These are phyloP conservation scores for Philonicus albiceps DNA, from an alignment of 2,888 invertebrate species.

Conservation along the genomic window DNA sequence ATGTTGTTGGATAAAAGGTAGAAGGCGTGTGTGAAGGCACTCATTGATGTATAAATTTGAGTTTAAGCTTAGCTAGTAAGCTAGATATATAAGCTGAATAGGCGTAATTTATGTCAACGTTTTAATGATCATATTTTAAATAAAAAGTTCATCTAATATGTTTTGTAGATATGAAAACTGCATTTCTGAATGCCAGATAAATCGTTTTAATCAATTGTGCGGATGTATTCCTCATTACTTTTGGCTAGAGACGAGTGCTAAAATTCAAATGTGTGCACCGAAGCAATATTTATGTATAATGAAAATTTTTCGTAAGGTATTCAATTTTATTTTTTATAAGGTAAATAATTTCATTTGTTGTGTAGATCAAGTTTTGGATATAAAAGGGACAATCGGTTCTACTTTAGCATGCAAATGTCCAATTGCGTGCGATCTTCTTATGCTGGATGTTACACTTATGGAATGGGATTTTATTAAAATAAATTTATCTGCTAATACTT, in stretches of 20 bases:
- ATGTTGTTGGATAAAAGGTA: too few species aligned
- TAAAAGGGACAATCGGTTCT: background rate
- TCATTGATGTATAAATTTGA: too few species aligned
- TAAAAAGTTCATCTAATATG: background rate
- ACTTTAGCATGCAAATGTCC: slow-evolving; percentile 7
- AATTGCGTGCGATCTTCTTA: slow-evolving; percentile 12
- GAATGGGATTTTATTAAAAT: background rate
- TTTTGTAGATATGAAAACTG: slow-evolving; percentile 43
- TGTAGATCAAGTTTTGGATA: background rate
- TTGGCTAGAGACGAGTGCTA: background rate
- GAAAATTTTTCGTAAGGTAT: background rate
- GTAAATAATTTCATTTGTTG: background rate
- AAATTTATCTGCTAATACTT: background rate
- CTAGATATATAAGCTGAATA: too few species aligned
- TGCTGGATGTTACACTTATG: background rate
- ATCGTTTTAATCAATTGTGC: slow-evolving; percentile 24
- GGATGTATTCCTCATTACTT: slow-evolving; percentile 44
- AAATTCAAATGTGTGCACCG: background rate
- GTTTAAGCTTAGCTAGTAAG: too few species aligned
- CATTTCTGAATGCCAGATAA: slow-evolving; percentile 42
- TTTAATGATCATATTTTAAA: background rate
- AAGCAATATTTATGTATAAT: slow-evolving; percentile 1
- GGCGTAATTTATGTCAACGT: too few species aligned
- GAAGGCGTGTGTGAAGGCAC: too few species aligned
- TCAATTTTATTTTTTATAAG: background rate